Evolutionary conservation across 2,888 invertebrate genomes (phyloP).

Genomic region (Drepanosiphum platanoidis): DNA sequence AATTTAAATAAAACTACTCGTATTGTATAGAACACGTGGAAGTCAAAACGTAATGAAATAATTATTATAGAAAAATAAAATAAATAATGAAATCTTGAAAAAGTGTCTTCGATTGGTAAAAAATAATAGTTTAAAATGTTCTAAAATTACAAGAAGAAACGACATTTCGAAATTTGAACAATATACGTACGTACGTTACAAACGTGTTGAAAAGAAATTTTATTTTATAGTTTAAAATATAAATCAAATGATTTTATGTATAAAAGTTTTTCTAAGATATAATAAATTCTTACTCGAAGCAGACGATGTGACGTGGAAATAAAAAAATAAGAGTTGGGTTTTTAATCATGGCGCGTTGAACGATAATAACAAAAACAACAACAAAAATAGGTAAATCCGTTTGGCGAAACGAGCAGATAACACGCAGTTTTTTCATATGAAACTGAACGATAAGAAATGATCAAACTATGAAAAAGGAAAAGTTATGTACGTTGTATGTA

Average conservation of each 20-base stretch:
- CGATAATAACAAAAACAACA: background rate
- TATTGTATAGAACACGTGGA: too few relatives aligned
- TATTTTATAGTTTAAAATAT: background rate
- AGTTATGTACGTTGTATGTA: too few relatives aligned
- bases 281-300: background rate
- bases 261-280: slow-evolving; percentile 8
- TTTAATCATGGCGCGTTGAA: background rate
- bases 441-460: too few relatives aligned
- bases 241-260: background rate
- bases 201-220: background rate
- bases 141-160: too few relatives aligned
- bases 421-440: background rate
- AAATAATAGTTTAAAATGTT: too few relatives aligned
- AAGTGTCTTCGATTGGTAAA: too few relatives aligned
- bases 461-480: too few relatives aligned
- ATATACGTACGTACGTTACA: background rate
- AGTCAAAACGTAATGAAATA: too few relatives aligned
- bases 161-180: too few relatives aligned
- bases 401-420: background rate
- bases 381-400: background rate
- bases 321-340: background rate
- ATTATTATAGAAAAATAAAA: too few relatives aligned
- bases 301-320: background rate
- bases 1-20: too few relatives aligned
- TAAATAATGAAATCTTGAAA: too few relatives aligned